Evolutionary conservation across 2,888 invertebrate species (phyloP), one percentile per base, ranked within the genome.

Genomic region (Coelinius sp.): DNA sequence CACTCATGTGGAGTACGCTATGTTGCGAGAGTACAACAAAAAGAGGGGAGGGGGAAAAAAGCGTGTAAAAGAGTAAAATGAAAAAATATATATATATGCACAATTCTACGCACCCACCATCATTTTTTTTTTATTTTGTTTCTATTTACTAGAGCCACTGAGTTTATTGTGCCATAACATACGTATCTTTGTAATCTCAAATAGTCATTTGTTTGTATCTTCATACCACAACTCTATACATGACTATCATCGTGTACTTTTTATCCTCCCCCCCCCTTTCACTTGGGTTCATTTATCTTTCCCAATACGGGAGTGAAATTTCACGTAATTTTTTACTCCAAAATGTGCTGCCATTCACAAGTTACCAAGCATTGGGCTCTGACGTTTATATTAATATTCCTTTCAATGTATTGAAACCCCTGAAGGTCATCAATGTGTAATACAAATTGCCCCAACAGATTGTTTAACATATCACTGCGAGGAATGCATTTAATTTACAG

Each of bases 101-200:
- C 73, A 59, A 75, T 69, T 68, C 25, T 46, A 38, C 62, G 22
- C 73, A 66, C 71, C 67, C 67, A 52, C 68, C 64, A 35, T 38
- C 62, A 56, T 75, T 68, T 62, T 49, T 20, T 41, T 25, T 8
- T 24, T 31, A 5, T 49, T 46, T 17, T n/a, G 5, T 52, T 52
- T 35, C n/a, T 14, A 20, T 35, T 59, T 35, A 59, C 31, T 20
- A 27, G 53, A 53, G 17, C 35, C 14, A 56, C 56, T 10, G 49
- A 38, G 66, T 62, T 63, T 56, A 67, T 73, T 73, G 68, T 71
- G 52, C 46, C 65, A 63, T 68, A 69, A 73, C 46, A 38, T 49
- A 56, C 59, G 31, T 31, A 4, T 68, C 56, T 52, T 49, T 59
- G 71, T 71, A 71, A 66, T 62, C 59, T 71, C 22, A 71, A 31